Conservation (phyloP, 2,113 vertebrate genomes). For the Nycticebus coucang region DNA sequence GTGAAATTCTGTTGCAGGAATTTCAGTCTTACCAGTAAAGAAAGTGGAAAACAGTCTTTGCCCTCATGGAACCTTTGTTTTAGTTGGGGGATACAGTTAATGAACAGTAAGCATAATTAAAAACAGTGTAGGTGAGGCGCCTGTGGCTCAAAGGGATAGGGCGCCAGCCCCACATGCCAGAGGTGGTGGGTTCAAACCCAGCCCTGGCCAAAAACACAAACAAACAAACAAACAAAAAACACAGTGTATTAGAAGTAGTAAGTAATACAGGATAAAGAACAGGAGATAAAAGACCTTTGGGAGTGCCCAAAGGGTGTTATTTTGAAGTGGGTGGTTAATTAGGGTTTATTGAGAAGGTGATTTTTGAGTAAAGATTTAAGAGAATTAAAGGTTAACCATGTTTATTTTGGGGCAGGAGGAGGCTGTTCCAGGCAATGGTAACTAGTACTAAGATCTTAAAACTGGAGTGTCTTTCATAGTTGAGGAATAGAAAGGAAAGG, state of each 20-base stretch:
- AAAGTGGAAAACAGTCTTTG: conserved; percentile 29
- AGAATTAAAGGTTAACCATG: not conserved
- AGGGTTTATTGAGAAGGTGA: not conserved
- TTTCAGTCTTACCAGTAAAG: conserved; percentile 42
- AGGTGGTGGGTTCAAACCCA: no score
- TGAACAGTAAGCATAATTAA: conserved; percentile 12
- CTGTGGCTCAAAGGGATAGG: no score
- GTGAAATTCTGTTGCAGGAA: not conserved
- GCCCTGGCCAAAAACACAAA: no score
- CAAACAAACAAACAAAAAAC: not conserved
- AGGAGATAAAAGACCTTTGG: not conserved
- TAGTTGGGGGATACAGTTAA: not conserved
- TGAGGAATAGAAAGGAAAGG: not conserved
- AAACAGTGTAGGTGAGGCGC: not conserved
- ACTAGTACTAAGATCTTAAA: not conserved
- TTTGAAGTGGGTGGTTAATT: not conserved
- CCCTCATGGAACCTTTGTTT: not conserved
- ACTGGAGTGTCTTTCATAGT: not conserved
- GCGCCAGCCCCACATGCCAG: no score
- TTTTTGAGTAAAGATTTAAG: conserved; percentile 19
- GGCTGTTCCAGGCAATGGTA: not conserved
- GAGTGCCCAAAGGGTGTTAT: not conserved
- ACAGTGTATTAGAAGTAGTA: not conserved
- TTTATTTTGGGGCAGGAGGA: not conserved
- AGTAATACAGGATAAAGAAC: not conserved